phyloP scores from a whole-genome alignment of 1,140 invertebrate species.

The Pseudomyrmex concolor region DNA sequence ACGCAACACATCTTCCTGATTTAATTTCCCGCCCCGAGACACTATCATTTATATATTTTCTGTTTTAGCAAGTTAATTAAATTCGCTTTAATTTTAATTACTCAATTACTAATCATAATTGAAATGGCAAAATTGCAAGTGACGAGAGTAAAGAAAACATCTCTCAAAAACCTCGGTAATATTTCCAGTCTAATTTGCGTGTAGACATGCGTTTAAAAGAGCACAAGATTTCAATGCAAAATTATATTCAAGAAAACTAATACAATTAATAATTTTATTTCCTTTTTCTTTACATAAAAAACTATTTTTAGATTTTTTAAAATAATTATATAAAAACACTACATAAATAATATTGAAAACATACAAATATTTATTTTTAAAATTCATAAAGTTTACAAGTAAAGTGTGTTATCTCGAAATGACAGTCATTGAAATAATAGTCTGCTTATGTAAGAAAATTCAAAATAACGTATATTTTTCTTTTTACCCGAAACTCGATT shows the following conservation, averaged over 20 bases:
- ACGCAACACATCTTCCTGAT: slow-evolving; percentile 21
- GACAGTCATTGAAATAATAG: too few relatives aligned
- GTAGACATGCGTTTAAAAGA: too few relatives aligned
- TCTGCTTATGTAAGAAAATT: slow-evolving; percentile 12
- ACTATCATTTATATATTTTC: slow-evolving; percentile 33
- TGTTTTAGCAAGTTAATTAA: slow-evolving; percentile 27
- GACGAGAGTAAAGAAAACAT: background rate
- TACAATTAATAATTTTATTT: background rate
- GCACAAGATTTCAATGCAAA: slow-evolving; percentile 8
- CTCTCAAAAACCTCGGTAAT: background rate
- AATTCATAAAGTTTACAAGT: slow-evolving; percentile 14
- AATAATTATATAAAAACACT: slow-evolving; percentile 9
- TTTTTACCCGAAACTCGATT: slow-evolving; percentile 26
- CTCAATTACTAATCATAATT: slow-evolving; percentile 16
- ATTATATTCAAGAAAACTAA: background rate
- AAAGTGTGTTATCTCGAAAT: slow-evolving; percentile 7
- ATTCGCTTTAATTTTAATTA: slow-evolving; percentile 40
- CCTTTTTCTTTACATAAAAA: too few relatives aligned
- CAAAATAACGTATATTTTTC: slow-evolving; percentile 30
- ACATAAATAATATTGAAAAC: background rate
- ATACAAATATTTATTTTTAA: background rate
- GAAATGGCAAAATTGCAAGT: slow-evolving; percentile 1
- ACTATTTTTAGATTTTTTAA: background rate
- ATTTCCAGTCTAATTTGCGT: slow-evolving; percentile 20
- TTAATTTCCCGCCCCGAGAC: slow-evolving; percentile 17